Base-by-base conservation (phyloP, 64 coral and sea anemone genomes). In the Porites australiensis region DNA sequence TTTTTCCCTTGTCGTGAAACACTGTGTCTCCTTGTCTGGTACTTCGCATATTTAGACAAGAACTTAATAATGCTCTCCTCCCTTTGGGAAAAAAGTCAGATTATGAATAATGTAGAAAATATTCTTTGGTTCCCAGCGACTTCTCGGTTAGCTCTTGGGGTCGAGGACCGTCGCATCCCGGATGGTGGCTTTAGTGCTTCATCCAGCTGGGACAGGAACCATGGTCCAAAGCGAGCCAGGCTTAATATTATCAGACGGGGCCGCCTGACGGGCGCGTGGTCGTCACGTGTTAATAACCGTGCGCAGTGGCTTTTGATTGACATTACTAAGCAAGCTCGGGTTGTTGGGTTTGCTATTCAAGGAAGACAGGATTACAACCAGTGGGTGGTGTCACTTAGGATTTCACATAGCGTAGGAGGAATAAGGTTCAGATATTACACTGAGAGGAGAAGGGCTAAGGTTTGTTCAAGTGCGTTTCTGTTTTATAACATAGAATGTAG, bases 141-240 rank as follows among this genome's bases (percentile, higher is more conserved):
- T 13, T 68, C 81, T 84, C 63, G 63, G 62, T 68, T 84, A 60
- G 81, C 81, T 69, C 81, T 97, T 82, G 95, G 95, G 82, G 77
- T 94, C 64, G 95, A 94, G 75, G 95, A 97, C 49, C 72, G 92
- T 52, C 86, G 86, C 46, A 91, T 96, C 79, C 91, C 88, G 44
- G 70, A 87, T 77, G 84, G 86, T 11, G 83, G 70, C 37, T 37
- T 96, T 73, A 96, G 72, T 4, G 57, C 95, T 27, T 96, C 95
- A 37, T 94, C 95, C 20, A 71, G 58, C 4, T 90, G 88, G 88
- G 78, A 96, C 19, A 52, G 73, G 18, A 82, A 94, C 69, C 92
- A 94, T 50, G 92, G 88, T 64, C 88, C 95, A 45, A 79, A 82
- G 79, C 81, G 75, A 0, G 82, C 77, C 0, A 81, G 95, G 2